These are phyloP conservation scores for Crax fasciolata DNA, from an alignment of 2,797 vertebrate genomes.

Conservation along the genomic window DNA sequence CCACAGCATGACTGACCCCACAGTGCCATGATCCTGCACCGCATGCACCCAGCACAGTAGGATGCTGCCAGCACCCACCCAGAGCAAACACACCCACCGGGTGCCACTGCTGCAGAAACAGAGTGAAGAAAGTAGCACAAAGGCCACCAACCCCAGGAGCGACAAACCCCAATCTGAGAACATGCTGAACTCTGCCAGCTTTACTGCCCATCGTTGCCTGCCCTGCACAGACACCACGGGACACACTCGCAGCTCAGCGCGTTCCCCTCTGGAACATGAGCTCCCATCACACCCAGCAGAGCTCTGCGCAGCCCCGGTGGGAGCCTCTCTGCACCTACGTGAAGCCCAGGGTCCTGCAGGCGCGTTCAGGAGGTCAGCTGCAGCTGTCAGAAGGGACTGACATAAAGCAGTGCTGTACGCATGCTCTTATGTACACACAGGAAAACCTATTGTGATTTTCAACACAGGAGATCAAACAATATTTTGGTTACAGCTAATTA, in stretches of 20 bases:
- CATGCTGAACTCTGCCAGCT: not conserved
- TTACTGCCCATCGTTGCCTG: not conserved
- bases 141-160: not conserved
- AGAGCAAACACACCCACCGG: not conserved
- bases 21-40: not conserved
- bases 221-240: not conserved
- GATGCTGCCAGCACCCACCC: not conserved
- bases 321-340: too few species aligned
- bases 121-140: not conserved
- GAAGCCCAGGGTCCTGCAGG: too few species aligned
- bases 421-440: slow-evolving; percentile 22
- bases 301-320: not conserved
- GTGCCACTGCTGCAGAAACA: not conserved
- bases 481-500: slow-evolving; percentile 78
- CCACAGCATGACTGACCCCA: not conserved
- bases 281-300: too few species aligned
- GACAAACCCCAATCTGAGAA: not conserved
- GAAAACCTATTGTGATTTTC: slow-evolving; percentile 76
- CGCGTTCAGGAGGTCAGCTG: not conserved
- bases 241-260: fast-evolving
- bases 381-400: not conserved
- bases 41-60: fast-evolving
- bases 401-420: not conserved
- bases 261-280: too few species aligned
- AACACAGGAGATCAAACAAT: slow-evolving; percentile 72